Percentiles rank a stretch among this genome's conserved stretches.
Evolutionary conservation across 2,113 vertebrate genomes (phyloP).

Genomic region (Cephalophus harveyi): DNA sequence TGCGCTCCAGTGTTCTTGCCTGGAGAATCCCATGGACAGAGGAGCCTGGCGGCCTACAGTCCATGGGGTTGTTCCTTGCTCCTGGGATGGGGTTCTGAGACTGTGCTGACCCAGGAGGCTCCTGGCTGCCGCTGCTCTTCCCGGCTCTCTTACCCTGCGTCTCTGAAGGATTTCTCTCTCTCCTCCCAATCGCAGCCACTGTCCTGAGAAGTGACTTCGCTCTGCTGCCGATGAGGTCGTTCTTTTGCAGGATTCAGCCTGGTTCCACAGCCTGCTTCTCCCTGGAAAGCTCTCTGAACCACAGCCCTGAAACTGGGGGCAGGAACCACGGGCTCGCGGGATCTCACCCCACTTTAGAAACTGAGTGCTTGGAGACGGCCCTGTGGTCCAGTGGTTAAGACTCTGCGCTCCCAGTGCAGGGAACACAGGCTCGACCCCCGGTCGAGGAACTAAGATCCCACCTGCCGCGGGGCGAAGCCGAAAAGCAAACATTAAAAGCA

Average conservation of each 20-base stretch:
- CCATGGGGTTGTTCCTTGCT: neutral
- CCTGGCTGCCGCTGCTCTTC: too few species aligned
- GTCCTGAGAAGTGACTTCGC: neutral
- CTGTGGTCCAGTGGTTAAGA: neutral
- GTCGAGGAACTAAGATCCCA: neutral
- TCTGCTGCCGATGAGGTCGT: neutral
- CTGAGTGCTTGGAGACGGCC: neutral
- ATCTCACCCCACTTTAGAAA: too few species aligned
- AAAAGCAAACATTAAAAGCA: neutral
- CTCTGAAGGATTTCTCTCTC: neutral
- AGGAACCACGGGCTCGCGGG: neutral
- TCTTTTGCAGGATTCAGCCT: neutral
- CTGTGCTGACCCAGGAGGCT: neutral
- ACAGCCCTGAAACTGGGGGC: neutral
- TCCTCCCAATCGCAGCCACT: neutral
- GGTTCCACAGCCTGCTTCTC: neutral
- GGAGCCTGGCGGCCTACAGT: neutral
- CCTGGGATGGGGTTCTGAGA: neutral
- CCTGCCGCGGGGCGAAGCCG: neutral
- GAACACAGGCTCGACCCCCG: neutral
- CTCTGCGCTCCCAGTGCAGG: neutral
- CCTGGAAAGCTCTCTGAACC: neutral
- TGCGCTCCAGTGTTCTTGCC: fast-evolving
- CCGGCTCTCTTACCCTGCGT: neutral
- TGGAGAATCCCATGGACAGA: neutral